Conservation (phyloP, 1,140 invertebrate species). For the Ladona fulva region DNA sequence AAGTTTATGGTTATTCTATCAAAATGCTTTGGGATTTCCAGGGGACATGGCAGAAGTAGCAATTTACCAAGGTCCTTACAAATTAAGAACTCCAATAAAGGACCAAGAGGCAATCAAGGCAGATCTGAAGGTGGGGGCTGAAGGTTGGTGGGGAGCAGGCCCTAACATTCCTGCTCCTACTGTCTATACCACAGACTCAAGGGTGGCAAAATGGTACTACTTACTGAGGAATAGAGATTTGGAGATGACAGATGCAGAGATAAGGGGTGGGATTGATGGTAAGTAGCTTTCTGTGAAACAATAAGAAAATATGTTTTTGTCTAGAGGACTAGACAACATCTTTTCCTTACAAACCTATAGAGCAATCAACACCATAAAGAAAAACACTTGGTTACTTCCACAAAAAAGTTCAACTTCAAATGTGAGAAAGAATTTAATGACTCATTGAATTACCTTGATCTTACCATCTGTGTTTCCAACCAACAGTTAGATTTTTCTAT, state of each 20-base stretch:
- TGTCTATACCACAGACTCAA: not conserved
- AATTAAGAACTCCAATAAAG: not conserved
- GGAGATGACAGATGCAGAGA: conserved; percentile 62
- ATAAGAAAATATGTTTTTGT: not conserved
- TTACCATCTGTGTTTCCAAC: too few relatives aligned
- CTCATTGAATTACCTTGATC: too few relatives aligned
- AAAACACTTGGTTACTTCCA: too few relatives aligned
- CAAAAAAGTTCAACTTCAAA: too few relatives aligned
- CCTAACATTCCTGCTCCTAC: conserved; percentile 8
- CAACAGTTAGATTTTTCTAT: too few relatives aligned
- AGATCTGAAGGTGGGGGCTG: conserved; percentile 45
- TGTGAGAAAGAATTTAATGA: too few relatives aligned
- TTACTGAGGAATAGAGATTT: conserved; percentile 45
- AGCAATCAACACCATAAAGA: too few relatives aligned
- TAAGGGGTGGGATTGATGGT: conserved; percentile 65
- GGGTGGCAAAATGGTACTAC: conserved; percentile 58
- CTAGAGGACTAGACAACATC: too few relatives aligned
- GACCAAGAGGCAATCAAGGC: conserved; percentile 18
- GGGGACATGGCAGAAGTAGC: conserved; percentile 64
- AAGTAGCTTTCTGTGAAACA: too few relatives aligned
- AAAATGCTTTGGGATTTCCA: too few relatives aligned
- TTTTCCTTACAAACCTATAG: too few relatives aligned
- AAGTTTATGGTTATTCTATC: too few relatives aligned
- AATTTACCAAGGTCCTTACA: conserved; percentile 48
- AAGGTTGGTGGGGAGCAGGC: conserved; percentile 64